Evolutionary conservation across 2,113 vertebrate genomes (phyloP).

Genomic region (Serilophus lunatus): DNA sequence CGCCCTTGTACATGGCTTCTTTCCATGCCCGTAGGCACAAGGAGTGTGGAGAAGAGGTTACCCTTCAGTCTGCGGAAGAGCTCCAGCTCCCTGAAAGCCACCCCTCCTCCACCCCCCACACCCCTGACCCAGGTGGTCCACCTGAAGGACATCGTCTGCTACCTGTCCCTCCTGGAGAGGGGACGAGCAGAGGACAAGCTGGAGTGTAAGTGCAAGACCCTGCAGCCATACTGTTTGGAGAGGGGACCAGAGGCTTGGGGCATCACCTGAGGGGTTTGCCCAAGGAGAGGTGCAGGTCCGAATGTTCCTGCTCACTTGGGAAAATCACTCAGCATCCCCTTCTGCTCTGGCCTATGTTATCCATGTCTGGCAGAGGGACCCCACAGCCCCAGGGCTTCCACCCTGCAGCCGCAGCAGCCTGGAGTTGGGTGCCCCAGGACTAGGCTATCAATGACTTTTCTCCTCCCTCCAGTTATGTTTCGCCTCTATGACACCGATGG

Average conservation of each 20-base stretch:
- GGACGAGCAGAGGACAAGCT: constrained; percentile 93
- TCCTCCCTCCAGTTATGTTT: constrained; percentile 88
- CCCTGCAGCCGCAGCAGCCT: neutral
- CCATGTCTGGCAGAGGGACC: rapidly evolving
- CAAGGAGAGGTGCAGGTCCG: rapidly evolving
- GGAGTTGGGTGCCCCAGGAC: rapidly evolving
- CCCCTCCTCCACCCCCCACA: neutral
- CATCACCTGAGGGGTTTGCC: neutral
- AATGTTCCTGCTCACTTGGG: neutral
- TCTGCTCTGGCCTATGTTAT: neutral
- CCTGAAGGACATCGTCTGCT: constrained; percentile 94
- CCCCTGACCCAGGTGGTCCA: constrained; percentile 78
- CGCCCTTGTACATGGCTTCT: neutral
- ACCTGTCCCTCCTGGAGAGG: constrained; percentile 91
- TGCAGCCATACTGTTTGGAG: rapidly evolving
- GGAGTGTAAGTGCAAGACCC: constrained; percentile 84
- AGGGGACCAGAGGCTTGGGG: neutral
- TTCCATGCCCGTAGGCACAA: neutral
- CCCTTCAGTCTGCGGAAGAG: constrained; percentile 71
- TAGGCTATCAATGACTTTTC: neutral
- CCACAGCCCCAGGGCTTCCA: neutral
- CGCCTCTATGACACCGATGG: constrained; percentile 92
- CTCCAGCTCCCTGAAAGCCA: constrained; percentile 68
- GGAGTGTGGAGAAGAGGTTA: constrained; percentile 68
- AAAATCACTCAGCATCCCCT: rapidly evolving